These are phyloP conservation scores for Callionymus lyra DNA, from an alignment of 2,113 vertebrate genomes.

Conservation along the genomic window DNA sequence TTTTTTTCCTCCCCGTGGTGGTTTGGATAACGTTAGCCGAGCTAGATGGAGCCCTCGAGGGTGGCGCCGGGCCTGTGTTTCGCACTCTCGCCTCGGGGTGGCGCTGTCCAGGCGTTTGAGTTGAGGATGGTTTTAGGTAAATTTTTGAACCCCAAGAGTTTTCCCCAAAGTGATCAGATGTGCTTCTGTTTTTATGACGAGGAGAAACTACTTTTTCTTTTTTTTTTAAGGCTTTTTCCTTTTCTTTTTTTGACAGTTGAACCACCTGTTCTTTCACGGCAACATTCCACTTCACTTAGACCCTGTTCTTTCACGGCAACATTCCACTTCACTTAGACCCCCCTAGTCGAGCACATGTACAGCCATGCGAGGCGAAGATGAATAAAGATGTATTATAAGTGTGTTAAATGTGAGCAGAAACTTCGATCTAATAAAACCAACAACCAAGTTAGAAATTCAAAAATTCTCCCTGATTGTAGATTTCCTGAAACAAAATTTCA, in stretches of 20 bases:
- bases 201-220: not conserved
- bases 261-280: not conserved
- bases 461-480: no score
- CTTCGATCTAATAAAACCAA: not conserved
- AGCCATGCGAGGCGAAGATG: not conserved
- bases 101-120: slow-evolving; percentile 37
- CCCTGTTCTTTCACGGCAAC: no score
- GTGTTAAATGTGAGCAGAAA: not conserved
- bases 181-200: no score
- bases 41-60: slow-evolving; percentile 25
- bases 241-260: not conserved
- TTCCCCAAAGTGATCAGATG: slow-evolving; percentile 1
- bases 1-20: slow-evolving; percentile 24
- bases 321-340: no score
- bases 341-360: not conserved
- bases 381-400: not conserved
- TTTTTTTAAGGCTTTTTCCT: not conserved
- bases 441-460: no score
- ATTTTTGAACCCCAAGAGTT: slow-evolving; percentile 21
- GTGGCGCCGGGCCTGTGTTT: slow-evolving; percentile 30
- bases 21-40: slow-evolving; percentile 38
- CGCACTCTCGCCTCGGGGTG: slow-evolving; percentile 23
- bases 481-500: no score
- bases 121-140: slow-evolving; percentile 36
- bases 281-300: no score